Evolutionary conservation across 2,888 invertebrate species (phyloP).

Genomic region (Corbicula japonica): DNA sequence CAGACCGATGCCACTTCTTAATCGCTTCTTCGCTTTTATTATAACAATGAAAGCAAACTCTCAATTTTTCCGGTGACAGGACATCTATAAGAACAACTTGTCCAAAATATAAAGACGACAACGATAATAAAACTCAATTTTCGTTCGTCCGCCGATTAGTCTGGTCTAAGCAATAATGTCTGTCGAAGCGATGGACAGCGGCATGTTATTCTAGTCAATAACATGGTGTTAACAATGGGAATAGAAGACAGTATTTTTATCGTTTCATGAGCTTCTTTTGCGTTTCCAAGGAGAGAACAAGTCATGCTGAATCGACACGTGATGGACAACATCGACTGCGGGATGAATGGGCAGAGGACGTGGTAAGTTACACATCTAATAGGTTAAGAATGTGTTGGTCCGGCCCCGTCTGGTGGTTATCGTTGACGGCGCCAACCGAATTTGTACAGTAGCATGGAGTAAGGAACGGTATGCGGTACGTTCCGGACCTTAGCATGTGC

Average conservation of each 20-base stretch:
- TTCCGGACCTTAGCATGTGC: too few species aligned
- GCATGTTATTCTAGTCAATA: constrained; percentile 60
- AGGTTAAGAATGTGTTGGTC: too few species aligned
- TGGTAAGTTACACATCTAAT: too few species aligned
- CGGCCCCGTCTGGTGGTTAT: too few species aligned
- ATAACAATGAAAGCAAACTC: constrained; percentile 27
- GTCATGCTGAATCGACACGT: constrained; percentile 20
- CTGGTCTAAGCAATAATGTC: constrained; percentile 51
- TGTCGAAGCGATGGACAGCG: constrained; percentile 39
- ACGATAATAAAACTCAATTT: constrained; percentile 44
- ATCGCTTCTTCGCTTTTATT: background rate
- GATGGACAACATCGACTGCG: too few species aligned
- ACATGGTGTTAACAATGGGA: constrained; percentile 39
- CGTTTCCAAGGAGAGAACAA: constrained; percentile 40
- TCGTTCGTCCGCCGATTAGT: constrained; percentile 51
- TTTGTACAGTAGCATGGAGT: too few species aligned
- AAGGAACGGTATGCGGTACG: too few species aligned
- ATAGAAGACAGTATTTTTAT: constrained; percentile 33
- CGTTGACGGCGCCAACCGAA: too few species aligned
- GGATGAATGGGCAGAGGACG: too few species aligned
- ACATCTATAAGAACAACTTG: constrained; percentile 43
- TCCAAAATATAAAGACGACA: constrained; percentile 37
- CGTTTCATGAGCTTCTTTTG: constrained; percentile 28
- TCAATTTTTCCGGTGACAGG: constrained; percentile 50
- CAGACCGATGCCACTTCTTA: constrained; percentile 33